Evolutionary conservation across 1,140 invertebrate genomes (phyloP), one percentile per base, ranked within the genome.

Genomic region (Cherax quadricarinatus): DNA sequence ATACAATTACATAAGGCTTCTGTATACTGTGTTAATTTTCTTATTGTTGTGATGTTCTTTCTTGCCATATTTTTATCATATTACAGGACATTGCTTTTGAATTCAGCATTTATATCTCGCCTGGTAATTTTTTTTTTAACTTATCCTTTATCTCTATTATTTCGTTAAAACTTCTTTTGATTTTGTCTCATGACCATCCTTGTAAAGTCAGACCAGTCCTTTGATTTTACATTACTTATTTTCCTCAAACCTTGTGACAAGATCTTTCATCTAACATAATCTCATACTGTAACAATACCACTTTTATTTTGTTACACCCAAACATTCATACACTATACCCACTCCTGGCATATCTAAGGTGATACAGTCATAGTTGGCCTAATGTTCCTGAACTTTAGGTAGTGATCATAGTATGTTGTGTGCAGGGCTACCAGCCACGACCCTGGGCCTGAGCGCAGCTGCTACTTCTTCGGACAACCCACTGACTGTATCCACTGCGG

Each of bases 401-500:
- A 21, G 70, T 75, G 70, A 75, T 84, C 75, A 79, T 87, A 24
- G 48, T 86, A 66, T 91, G 90, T 91, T 86, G 85, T 92, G 91
- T 84, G 86, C 91, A 92, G 91, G 91, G 91, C 78, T 88, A 57
- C 86, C 91, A 88, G 84, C 90, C 84, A 91, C 90, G 51, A 84
- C 91, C 70, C 79, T 92, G 91, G 86, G 86, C 86, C 86, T 92
- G 91, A 84, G 62, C 30, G 86, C 66, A n/a, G 91, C 86, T 51
- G 86, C 86, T 73, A 75, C 86, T 62, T 79, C 86, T 82, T 84
- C 91, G 70, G 91, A 92, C 84, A 86, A 80, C 91, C 86, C 79
- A 60, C 80, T 92, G 91, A 62, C 86, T 66, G 85, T 78, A 41
- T 92, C 91, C 86, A 78, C 91, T 73, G 91, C 86, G 48, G 91